Conservation (phyloP, 2,888 invertebrate genomes). For the Pristionchus mayeri region DNA sequence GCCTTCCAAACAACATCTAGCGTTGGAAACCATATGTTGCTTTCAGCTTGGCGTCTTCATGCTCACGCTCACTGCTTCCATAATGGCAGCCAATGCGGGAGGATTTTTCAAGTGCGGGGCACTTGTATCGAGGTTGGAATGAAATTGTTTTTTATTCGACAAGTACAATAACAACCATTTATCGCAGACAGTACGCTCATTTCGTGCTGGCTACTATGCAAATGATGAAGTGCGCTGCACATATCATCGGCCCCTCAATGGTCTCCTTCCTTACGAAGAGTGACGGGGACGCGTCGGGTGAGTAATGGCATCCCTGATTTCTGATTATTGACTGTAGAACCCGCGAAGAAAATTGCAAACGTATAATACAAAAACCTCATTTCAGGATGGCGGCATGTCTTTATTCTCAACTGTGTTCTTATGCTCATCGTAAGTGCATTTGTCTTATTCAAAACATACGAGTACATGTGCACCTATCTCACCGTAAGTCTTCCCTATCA, state of each 20-base stretch:
- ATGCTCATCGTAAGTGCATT: neutral
- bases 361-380: neutral
- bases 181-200: slow-evolving; percentile 9
- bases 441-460: neutral
- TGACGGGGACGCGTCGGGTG: neutral
- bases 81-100: slow-evolving; percentile 24
- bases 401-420: neutral
- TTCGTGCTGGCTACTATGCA: slow-evolving; percentile 19
- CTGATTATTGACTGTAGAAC: too few species aligned
- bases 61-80: slow-evolving; percentile 3
- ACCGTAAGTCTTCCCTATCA: too few species aligned
- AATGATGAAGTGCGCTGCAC: neutral
- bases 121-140: neutral
- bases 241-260: neutral
- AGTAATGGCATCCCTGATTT: too few species aligned
- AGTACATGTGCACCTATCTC: too few species aligned
- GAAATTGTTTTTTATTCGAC: neutral
- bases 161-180: neutral
- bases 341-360: too few species aligned
- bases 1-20: too few species aligned
- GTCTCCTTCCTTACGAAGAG: neutral
- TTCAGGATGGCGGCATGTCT: neutral
- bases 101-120: slow-evolving; percentile 39
- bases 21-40: neutral
- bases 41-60: neutral